A percentile compares a stretch with the other conserved stretches of the same genome.
Conservation (phyloP, 2,888 invertebrate species). For the Isotomurus palustris region DNA sequence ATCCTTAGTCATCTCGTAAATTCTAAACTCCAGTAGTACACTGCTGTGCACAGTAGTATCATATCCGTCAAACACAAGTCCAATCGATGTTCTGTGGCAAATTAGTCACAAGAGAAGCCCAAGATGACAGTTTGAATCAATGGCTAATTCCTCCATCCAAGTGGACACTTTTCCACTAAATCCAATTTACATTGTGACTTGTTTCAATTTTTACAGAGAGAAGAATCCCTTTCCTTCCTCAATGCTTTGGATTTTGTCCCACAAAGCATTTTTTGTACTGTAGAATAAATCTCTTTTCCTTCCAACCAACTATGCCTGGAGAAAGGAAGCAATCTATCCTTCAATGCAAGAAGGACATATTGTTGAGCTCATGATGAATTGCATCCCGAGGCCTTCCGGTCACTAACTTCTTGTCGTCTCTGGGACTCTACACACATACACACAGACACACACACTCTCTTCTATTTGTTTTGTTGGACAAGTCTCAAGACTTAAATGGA, state of each 20-base stretch:
- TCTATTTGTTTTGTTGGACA: too few relatives aligned
- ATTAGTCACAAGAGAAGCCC: not conserved
- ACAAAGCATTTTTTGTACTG: not conserved
- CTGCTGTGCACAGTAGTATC: too few relatives aligned
- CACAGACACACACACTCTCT: too few relatives aligned
- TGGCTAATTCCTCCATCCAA: not conserved
- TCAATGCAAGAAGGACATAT: slow-evolving; percentile 8
- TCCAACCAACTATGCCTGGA: not conserved
- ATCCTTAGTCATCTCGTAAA: too few relatives aligned
- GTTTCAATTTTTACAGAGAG: too few relatives aligned
- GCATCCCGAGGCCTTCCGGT: slow-evolving; percentile 8
- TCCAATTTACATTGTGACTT: slow-evolving; percentile 7
- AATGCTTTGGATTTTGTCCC: not conserved
- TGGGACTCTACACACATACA: too few relatives aligned
- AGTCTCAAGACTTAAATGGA: too few relatives aligned
- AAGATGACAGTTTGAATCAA: not conserved
- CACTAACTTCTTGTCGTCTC: slow-evolving; percentile 2
- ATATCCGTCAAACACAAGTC: not conserved
- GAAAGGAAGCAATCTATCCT: slow-evolving; percentile 7
- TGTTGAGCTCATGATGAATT: slow-evolving; percentile 9
- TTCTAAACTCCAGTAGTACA: too few relatives aligned
- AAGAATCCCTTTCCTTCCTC: not conserved
- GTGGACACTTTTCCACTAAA: slow-evolving; percentile 4
- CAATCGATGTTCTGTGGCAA: not conserved
- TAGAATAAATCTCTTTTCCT: slow-evolving; percentile 7